Conservation (phyloP, 2,888 invertebrate genomes). For the Thecophora atra region DNA sequence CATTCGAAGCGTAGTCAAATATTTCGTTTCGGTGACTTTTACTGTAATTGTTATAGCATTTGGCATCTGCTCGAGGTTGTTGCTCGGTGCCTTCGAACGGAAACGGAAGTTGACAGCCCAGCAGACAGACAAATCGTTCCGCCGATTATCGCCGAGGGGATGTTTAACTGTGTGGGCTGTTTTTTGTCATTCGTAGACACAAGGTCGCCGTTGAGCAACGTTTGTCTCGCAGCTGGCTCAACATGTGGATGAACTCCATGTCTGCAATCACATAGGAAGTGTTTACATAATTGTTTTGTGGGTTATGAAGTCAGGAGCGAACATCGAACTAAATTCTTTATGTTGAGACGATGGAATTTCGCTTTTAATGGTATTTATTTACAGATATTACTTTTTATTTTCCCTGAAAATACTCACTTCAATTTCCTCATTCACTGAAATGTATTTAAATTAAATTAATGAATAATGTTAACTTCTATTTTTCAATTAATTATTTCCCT, state of each 20-base stretch:
- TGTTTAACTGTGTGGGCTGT: conserved; percentile 6
- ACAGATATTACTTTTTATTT: too few relatives aligned
- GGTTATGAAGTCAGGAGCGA: conserved; percentile 24
- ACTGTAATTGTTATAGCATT: conserved; percentile 33
- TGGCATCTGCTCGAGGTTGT: neutral
- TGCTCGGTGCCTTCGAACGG: neutral
- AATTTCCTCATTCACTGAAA: too few relatives aligned
- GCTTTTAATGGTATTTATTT: too few relatives aligned
- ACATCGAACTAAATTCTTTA: too few relatives aligned
- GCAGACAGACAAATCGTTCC: conserved; percentile 18
- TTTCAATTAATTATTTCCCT: too few relatives aligned
- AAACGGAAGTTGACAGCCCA: conserved; percentile 30
- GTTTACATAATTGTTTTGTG: conserved; percentile 28
- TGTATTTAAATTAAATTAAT: too few relatives aligned
- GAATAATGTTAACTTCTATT: too few relatives aligned
- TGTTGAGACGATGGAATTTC: too few relatives aligned
- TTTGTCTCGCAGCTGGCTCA: conserved; percentile 4
- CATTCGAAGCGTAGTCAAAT: conserved; percentile 33
- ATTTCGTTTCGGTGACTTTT: conserved; percentile 38
- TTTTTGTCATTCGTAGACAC: conserved; percentile 11
- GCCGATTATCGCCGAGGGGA: conserved; percentile 29
- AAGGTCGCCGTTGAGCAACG: neutral
- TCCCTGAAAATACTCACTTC: too few relatives aligned
- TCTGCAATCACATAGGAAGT: neutral
- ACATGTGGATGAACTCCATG: conserved; percentile 22